Evolutionary conservation across 1,140 invertebrate species (phyloP).

Genomic region (Brachionus plicatilis): DNA sequence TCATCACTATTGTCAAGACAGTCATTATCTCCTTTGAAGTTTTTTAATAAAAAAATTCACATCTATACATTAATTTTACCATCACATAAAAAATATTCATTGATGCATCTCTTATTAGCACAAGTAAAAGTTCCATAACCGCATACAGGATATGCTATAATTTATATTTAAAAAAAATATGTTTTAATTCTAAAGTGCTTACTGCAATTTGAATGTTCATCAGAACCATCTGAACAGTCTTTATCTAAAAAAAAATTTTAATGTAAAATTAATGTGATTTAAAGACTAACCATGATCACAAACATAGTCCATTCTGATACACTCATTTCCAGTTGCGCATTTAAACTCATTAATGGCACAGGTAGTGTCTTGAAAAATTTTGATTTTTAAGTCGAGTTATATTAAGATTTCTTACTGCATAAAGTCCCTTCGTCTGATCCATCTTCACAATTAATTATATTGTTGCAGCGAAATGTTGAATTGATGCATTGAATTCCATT

Average conservation of each 20-base stretch:
- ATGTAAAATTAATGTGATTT: not conserved
- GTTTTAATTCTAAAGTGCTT: not conserved
- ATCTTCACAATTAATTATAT: slow-evolving; percentile 51
- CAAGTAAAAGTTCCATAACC: slow-evolving; percentile 36
- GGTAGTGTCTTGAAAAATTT: not conserved
- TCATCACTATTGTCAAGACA: slow-evolving; percentile 50
- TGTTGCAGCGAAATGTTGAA: slow-evolving; percentile 47
- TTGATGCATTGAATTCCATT: slow-evolving; percentile 47
- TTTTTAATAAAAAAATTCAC: not conserved
- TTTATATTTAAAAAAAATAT: not conserved
- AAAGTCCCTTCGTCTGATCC: slow-evolving; percentile 49
- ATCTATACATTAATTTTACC: slow-evolving; percentile 7
- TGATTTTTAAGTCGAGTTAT: not conserved
- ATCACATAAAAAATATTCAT: slow-evolving; percentile 47
- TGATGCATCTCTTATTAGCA: slow-evolving; percentile 45
- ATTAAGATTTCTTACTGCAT: not conserved
- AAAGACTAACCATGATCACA: slow-evolving; percentile 9
- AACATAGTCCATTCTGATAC: slow-evolving; percentile 4
- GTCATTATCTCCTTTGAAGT: slow-evolving; percentile 43
- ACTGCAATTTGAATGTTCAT: slow-evolving; percentile 28
- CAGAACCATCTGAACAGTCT: slow-evolving; percentile 28
- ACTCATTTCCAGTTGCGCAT: not conserved
- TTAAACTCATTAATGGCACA: not conserved
- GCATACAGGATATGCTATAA: slow-evolving; percentile 26
- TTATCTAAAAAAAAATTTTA: not conserved